Evolutionary conservation across 2,113 vertebrate genomes (phyloP), one percentile per base, ranked within the genome.

Genomic region (Periophthalmodon schlosseri): DNA sequence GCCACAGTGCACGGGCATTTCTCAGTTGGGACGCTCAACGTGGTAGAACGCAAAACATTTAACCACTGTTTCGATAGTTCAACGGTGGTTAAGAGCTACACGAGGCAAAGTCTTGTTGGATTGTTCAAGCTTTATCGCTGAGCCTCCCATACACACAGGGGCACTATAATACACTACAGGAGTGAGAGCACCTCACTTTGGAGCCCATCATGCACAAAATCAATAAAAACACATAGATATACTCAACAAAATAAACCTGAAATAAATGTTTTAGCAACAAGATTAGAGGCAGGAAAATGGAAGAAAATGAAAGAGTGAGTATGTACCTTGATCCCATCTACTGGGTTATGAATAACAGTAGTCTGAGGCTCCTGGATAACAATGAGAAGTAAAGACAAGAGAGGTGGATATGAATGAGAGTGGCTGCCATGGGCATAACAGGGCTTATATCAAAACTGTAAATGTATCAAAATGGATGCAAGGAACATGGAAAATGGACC

Each of bases 281-380:
- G 23, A 60, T 28, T 14, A 69, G 69, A 57, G 11, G 67, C 39
- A 61, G 52, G 10, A 69, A 75, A 39, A 2, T 70, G 63, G 57
- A 52, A 73, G 77, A 75, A 24, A 21, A 39, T 24, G 66, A 66
- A 46, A 73, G 66, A 49, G 44, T 16, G 21, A 75, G 58, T 78
- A 77, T 80, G 78, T 93, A 92, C 91, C 91, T 92, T 93, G 76
- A 46, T 91, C 84, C 92, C 89, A 85, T 93, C 92, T 90, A 91
- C 21, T 82, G 91, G 92, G 79, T 93, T 93, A 90, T 93, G 85
- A 90, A 93, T 93, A 54, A 93, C 92, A 82, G 92, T 93, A 80
- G 90, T 92, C 90, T 93, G 93, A 84, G 92, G 89, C 86, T 92
- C 92, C 93, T 93, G 86, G 83, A 89, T 63, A 16, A 61, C 24